Conservation (phyloP, 2,113 vertebrate species). For the Cyprinus carpio region DNA sequence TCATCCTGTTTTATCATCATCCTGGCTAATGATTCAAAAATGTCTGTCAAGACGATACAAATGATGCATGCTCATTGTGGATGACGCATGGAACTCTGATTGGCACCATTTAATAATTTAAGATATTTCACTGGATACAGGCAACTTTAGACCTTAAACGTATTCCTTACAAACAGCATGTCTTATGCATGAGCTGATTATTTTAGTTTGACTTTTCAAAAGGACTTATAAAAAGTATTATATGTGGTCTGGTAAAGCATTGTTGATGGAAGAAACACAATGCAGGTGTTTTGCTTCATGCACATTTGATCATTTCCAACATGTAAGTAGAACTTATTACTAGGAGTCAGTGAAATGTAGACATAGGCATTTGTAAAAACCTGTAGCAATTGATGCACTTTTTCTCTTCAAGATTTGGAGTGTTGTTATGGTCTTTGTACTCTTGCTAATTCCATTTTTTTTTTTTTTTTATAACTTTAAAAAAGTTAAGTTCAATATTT, state of each 20-base stretch:
- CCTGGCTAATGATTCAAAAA: constrained; percentile 33
- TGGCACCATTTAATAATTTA: constrained; percentile 72
- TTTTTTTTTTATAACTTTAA: background rate
- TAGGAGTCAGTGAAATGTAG: background rate
- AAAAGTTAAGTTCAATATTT: background rate
- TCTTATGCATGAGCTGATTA: constrained; percentile 73
- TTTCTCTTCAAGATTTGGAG: background rate
- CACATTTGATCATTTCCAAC: background rate
- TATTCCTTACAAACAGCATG: constrained; percentile 70
- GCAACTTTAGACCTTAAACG: constrained; percentile 73
- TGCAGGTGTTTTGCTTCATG: constrained; percentile 11
- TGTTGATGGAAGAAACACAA: constrained; percentile 41
- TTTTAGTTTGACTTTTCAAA: constrained; percentile 54
- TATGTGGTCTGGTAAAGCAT: constrained; percentile 58
- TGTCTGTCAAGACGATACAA: constrained; percentile 58
- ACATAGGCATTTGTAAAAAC: background rate
- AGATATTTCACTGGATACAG: constrained; percentile 69
- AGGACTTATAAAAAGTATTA: constrained; percentile 43
- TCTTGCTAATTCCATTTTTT: background rate
- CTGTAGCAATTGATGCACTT: background rate
- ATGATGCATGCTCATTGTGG: constrained; percentile 62
- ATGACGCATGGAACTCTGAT: constrained; percentile 65
- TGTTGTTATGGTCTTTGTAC: background rate
- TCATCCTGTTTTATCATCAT: background rate
- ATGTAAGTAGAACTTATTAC: background rate